Evolutionary conservation across 2,113 vertebrate genomes (phyloP), one percentile per base, ranked within the genome.

Genomic region (Paramisgurnus dabryanus): DNA sequence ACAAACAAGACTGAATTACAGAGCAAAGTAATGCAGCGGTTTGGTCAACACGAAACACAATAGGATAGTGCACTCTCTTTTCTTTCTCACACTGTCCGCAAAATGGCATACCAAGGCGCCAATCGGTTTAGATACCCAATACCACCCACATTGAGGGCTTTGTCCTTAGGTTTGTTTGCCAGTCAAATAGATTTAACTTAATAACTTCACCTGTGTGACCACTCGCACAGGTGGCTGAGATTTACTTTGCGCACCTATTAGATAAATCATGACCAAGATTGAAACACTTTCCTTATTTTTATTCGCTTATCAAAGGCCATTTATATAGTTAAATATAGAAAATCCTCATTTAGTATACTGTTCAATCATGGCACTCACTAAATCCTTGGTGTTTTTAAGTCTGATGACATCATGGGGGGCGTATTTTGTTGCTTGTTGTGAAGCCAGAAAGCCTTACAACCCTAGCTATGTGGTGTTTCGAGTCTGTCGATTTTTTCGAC

Each of bases 91-190:
- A 71, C 83, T 43, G 76, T 86, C 79, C 73, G 82, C 69, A 84
- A 57, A 68, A 68, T 41, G 47, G 77, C 68, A 87, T 74, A 88
- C 84, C 85, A 83, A 77, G 84, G 76, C 4, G 7, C 10, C 70
- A 67, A 77, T 83, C 78, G 49, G 49, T 80, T 69, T 79, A 82
- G 78, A 88, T 83, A 86, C 65, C 83, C 49, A 58, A 67, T 77
- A 74, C 86, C 89, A 87, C 85, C 87, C 83, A 90, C 86, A 85
- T 67, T 72, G 81, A 89, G 81, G 17, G 67, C 70, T 82, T 71
- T 49, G 71, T 70, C 68, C 53, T 40, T 69, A 15, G 15, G 49
- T 78, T 80, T 78, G 82, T 78, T 63, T 72, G 71, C 41, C 17
- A n/a, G 53, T 40, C 41, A 69, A 69, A 76, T 34, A 39, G 53